These are phyloP conservation scores for Formicarius rufipectus DNA, from an alignment of 2,113 vertebrate genomes.

Conservation along the genomic window DNA sequence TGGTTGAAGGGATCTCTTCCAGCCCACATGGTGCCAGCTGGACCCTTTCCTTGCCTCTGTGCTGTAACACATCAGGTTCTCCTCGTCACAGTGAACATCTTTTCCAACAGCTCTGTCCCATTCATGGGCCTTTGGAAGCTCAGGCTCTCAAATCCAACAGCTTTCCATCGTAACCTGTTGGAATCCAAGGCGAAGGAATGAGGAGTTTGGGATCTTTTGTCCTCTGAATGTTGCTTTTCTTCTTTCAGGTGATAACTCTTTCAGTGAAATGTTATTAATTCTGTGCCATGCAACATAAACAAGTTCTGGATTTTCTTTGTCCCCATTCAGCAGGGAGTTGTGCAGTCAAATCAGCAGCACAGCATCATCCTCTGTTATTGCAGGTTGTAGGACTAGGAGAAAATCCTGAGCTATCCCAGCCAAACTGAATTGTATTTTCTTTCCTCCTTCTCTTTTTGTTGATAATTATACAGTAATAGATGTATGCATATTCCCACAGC, in stretches of 20 bases:
- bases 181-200: constrained; percentile 63
- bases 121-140: constrained; percentile 79
- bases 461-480: neutral
- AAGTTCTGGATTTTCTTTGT: neutral
- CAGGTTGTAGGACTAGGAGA: neutral
- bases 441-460: neutral
- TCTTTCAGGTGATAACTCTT: neutral
- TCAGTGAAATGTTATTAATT: neutral
- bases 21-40: neutral
- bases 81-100: constrained; percentile 62
- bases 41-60: neutral
- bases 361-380: neutral
- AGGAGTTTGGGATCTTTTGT: neutral
- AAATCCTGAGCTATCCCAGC: neutral
- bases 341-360: neutral
- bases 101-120: constrained; percentile 78
- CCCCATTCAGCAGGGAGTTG: neutral
- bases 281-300: neutral
- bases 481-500: neutral
- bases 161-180: constrained; percentile 72
- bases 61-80: neutral
- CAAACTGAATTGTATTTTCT: neutral
- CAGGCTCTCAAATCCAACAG: constrained; percentile 63
- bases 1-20: neutral
- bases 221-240: neutral